Conservation (phyloP, 2,888 invertebrate species). For the Hetaerina titia region DNA sequence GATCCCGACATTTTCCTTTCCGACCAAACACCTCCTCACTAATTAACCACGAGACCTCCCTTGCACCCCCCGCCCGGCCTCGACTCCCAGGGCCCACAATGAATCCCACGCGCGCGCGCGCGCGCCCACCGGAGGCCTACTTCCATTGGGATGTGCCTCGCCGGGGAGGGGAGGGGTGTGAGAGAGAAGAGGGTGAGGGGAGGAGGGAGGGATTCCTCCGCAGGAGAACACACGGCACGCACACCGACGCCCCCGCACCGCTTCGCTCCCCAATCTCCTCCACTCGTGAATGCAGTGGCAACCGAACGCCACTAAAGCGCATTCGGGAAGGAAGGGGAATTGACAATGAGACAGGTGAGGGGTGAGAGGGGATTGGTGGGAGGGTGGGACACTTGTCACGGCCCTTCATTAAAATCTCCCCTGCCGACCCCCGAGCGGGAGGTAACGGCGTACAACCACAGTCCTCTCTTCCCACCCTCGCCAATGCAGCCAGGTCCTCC, state of each 20-base stretch:
- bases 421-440: not conserved
- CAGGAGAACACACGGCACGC: not conserved
- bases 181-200: not conserved
- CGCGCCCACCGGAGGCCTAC: not conserved
- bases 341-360: not conserved
- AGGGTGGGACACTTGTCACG: not conserved
- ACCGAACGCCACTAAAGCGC: slow-evolving; percentile 11
- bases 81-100: not conserved
- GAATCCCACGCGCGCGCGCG: not conserved
- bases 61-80: not conserved
- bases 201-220: not conserved
- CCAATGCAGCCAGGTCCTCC: not conserved
- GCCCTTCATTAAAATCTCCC: slow-evolving; percentile 64
- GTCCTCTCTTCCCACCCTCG: not conserved
- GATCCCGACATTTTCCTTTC: slow-evolving; percentile 50
- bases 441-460: not conserved
- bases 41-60: slow-evolving; percentile 42
- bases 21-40: slow-evolving; percentile 60
- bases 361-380: not conserved
- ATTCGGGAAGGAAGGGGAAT: not conserved
- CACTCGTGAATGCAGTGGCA: slow-evolving; percentile 41
- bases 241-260: not conserved
- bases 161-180: not conserved
- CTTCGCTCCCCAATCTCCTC: not conserved
- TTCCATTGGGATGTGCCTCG: not conserved